These are phyloP conservation scores for Pollicipes pollicipes DNA, from an alignment of 1,140 invertebrate species.

Conservation along the genomic window DNA sequence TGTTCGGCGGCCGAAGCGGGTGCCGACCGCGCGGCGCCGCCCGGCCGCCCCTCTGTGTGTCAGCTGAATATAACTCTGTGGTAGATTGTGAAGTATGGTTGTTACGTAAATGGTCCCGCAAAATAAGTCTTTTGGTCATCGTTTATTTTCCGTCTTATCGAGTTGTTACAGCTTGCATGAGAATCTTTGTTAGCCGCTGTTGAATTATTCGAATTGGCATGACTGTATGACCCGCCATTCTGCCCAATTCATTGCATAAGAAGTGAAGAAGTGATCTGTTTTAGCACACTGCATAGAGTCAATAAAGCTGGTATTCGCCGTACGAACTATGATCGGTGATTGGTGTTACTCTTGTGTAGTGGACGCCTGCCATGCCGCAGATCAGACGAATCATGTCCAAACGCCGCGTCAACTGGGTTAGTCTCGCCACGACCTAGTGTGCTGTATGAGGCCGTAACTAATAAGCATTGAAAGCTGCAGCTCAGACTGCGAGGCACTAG, in stretches of 20 bases:
- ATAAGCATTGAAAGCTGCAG: too few relatives aligned
- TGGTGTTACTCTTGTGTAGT: too few relatives aligned
- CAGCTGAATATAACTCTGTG: neutral
- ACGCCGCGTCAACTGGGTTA: too few relatives aligned
- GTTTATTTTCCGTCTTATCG: neutral
- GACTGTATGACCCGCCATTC: neutral
- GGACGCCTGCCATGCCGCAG: too few relatives aligned
- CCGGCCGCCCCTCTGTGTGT: neutral
- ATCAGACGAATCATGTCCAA: too few relatives aligned
- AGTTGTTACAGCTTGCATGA: neutral
- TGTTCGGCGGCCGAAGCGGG: too few relatives aligned
- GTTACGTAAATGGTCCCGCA: neutral
- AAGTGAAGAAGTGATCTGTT: neutral
- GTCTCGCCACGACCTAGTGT: too few relatives aligned
- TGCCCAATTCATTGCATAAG: neutral
- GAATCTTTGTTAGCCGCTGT: neutral
- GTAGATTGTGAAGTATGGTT: neutral
- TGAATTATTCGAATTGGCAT: neutral
- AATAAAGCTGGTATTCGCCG: neutral
- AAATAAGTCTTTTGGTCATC: neutral
- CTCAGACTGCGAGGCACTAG: too few relatives aligned
- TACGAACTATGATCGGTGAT: neutral
- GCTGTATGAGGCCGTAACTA: too few relatives aligned
- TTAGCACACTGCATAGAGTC: conserved; percentile 1
- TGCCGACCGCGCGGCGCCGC: neutral